phyloP scores from a whole-genome alignment of 2,888 invertebrate species.

The Embidobia sp. region DNA sequence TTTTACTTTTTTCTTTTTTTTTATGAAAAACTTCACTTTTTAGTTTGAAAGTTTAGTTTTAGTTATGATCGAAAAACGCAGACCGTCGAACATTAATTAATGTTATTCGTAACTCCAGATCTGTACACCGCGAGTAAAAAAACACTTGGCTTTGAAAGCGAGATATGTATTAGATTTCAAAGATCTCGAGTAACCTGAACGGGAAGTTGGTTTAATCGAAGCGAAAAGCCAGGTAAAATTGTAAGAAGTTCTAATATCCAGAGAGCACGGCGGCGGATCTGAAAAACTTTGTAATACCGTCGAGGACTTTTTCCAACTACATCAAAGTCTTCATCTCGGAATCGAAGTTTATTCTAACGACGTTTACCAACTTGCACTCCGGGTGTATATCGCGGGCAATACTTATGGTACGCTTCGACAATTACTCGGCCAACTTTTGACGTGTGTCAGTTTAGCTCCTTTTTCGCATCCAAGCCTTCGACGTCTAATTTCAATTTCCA shows the following conservation, averaged over 20 bases:
- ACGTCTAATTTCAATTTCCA: no score
- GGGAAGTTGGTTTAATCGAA: slow-evolving; percentile 59
- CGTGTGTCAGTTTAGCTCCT: no score
- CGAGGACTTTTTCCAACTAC: slow-evolving; percentile 46
- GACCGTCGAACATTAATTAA: no score
- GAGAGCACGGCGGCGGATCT: slow-evolving; percentile 23
- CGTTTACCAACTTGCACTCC: slow-evolving; percentile 47
- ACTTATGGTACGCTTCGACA: slow-evolving; percentile 15
- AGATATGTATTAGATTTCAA: slow-evolving; percentile 54
- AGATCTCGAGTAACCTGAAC: slow-evolving; percentile 33
- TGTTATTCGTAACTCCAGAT: no score
- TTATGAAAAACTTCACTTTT: no score
- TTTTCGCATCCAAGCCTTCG: no score
- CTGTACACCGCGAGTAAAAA: slow-evolving; percentile 17
- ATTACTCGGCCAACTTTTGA: no score
- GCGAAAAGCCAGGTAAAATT: slow-evolving; percentile 52
- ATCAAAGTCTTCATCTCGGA: slow-evolving; percentile 43
- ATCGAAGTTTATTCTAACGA: slow-evolving; percentile 63
- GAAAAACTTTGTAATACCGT: slow-evolving; percentile 56
- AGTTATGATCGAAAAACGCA: no score
- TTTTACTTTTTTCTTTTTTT: no score
- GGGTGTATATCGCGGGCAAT: slow-evolving; percentile 10
- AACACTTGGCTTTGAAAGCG: slow-evolving; percentile 41
- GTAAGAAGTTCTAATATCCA: slow-evolving; percentile 51
- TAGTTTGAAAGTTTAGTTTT: no score